Evolutionary conservation across 2,113 vertebrate genomes (phyloP), one percentile per base, ranked within the genome.

Genomic region (Dermatemys mawii): DNA sequence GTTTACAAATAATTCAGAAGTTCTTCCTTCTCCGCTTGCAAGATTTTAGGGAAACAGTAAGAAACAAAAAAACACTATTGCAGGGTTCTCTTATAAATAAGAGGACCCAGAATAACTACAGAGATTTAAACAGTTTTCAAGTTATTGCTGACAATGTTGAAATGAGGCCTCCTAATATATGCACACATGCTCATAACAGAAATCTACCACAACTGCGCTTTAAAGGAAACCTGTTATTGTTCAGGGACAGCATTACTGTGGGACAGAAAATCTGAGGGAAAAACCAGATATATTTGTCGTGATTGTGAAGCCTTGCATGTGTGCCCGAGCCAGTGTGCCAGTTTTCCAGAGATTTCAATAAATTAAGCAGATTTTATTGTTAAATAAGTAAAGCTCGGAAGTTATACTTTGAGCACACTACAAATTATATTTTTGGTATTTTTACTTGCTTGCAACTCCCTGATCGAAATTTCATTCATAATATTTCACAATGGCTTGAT

Each of bases 221-320:
- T 1, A 57, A 70, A 49, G 10, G 51, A 27, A 16, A 7, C 32
- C 16, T 17, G 17, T 16, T 81, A 10, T 0, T 4, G 1, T 5
- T 78, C 2, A n/a, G 32, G 16, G 1, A 41, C 86, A 76, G 32
- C 0, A 1, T 5, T 1, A 10, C 41, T 24, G 3, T 0, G 0
- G 5, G n/a, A 57, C 48, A 17, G 49, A 26, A 90, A 88, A 54
- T 5, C 5, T 1, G 10, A 53, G 8, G 1, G 29, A 86, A n/a
- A 80, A 29, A 19, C 4, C 21, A n/a, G n/a, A n/a, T n/a, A n/a
- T n/a, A n/a, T n/a, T n/a, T n/a, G n/a, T n/a, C n/a, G n/a, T n/a
- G n/a, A n/a, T n/a, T n/a, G n/a, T n/a, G n/a, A n/a, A n/a, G n/a
- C n/a, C n/a, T n/a, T n/a, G n/a, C n/a, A n/a, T n/a, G n/a, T n/a